Conservation (phyloP, 2,113 vertebrate species). For the Nyctereutes procyonoides region DNA sequence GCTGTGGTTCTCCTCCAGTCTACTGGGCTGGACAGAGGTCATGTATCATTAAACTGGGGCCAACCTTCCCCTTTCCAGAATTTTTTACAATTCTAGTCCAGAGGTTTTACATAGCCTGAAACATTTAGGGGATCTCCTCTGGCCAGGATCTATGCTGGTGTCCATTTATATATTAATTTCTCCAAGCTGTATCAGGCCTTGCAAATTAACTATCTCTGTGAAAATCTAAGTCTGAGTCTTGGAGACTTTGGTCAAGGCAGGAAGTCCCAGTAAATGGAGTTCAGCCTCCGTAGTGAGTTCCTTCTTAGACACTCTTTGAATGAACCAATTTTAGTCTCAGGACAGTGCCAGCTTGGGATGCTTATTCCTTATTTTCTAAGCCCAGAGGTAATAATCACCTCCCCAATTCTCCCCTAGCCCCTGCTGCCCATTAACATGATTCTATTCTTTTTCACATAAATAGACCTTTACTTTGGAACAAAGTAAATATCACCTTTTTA, state of each 20-base stretch:
- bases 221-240: neutral
- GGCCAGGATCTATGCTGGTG: neutral
- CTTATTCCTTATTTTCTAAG: neutral
- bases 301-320: neutral
- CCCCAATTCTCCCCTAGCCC: neutral
- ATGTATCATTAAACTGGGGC: neutral
- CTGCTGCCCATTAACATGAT: neutral
- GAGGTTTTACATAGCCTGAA: neutral
- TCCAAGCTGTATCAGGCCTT: neutral
- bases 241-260: neutral
- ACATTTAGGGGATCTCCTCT: neutral
- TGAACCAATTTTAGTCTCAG: neutral
- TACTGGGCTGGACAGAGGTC: neutral
- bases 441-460: neutral
- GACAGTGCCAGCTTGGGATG: too few species aligned
- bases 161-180: neutral
- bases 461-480: neutral
- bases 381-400: neutral
- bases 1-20: neutral
- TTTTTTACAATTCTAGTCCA: neutral
- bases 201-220: neutral
- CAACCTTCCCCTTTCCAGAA: neutral
- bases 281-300: neutral
- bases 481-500: neutral
- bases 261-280: neutral